phyloP scores from a whole-genome alignment of 2,797 vertebrate species.

The Artibeus lituratus region DNA sequence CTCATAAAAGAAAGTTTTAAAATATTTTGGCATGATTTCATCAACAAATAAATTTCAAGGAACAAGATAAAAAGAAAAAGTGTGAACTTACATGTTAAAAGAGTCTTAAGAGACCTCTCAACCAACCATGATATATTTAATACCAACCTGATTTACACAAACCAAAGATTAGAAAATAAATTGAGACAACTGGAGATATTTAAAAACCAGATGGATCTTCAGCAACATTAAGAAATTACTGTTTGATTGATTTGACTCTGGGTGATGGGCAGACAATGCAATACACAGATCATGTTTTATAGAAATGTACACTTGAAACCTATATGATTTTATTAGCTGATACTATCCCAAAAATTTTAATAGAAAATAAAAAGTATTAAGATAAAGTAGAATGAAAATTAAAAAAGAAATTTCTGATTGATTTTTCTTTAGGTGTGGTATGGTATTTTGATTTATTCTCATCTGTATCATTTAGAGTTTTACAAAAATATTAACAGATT shows the following conservation, averaged over 20 bases:
- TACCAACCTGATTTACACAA: background rate
- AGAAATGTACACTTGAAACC: background rate
- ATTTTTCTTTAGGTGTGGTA: conserved; percentile 3
- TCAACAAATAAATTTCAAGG: conserved; percentile 15
- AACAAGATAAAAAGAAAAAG: background rate
- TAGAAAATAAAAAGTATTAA: background rate
- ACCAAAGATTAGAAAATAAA: conserved; percentile 5
- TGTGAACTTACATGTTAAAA: background rate
- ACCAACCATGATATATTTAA: background rate
- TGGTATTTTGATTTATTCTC: background rate
- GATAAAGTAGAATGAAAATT: background rate
- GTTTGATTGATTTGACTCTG: background rate
- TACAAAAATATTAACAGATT: background rate
- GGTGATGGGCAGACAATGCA: background rate
- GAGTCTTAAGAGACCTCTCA: background rate
- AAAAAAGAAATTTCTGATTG: background rate
- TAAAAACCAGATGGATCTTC: background rate
- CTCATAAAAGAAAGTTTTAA: conserved; percentile 38
- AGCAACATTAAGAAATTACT: background rate
- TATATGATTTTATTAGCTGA: background rate
- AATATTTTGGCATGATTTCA: background rate
- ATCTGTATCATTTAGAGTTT: background rate
- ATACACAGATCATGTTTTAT: background rate
- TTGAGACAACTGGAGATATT: background rate
- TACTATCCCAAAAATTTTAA: background rate